phyloP scores from a whole-genome alignment of 2,797 vertebrate genomes.

The Alauda arvensis region DNA sequence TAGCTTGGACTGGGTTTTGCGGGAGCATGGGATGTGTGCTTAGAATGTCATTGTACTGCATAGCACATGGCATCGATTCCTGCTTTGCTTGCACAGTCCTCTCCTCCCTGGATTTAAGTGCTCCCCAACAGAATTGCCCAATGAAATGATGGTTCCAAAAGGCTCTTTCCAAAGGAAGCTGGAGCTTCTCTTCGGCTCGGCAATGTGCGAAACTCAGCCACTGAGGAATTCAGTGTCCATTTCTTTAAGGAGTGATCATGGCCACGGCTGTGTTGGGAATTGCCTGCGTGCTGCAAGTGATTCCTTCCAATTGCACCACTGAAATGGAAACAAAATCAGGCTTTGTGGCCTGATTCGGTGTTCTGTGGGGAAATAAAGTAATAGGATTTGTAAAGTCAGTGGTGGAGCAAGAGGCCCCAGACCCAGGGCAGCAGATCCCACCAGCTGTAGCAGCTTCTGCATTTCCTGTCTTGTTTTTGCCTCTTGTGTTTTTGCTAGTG shows the following conservation, averaged over 20 bases:
- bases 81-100: not conserved
- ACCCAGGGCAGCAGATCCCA: not conserved
- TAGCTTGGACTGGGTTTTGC: not conserved
- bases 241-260: not conserved
- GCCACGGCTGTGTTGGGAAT: not conserved
- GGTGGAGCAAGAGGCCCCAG: not conserved
- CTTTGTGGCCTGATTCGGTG: not conserved
- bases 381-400: not conserved
- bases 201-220: fast-evolving
- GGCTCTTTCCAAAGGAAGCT: not conserved
- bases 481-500: not conserved
- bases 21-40: not conserved
- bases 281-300: fast-evolving
- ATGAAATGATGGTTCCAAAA: not conserved
- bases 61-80: not conserved
- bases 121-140: not conserved
- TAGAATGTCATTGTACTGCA: not conserved
- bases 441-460: not conserved
- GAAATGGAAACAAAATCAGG: not conserved
- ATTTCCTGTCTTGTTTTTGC: not conserved
- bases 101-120: not conserved
- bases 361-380: not conserved
- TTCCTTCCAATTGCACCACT: fast-evolving
- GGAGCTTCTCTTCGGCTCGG: fast-evolving
- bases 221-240: not conserved